Conservation (phyloP, 2,888 invertebrate genomes). For the Barypeithes pellucidus region DNA sequence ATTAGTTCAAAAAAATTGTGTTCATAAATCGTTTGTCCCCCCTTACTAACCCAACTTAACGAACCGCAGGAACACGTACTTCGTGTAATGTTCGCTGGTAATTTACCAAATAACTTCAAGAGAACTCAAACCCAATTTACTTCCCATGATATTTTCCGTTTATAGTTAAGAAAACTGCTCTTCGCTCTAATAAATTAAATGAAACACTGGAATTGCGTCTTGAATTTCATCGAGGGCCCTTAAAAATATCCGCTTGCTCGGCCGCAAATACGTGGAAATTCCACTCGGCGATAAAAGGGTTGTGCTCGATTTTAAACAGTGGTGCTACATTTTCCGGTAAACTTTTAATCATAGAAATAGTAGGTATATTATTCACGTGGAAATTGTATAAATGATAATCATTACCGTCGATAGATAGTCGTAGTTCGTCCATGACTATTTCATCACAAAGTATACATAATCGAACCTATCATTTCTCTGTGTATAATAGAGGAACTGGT, state of each 20-base stretch:
- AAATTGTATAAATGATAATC: no score
- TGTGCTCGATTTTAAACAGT: constrained; percentile 3
- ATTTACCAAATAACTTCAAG: constrained; percentile 1
- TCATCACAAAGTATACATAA: no score
- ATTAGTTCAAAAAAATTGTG: background rate
- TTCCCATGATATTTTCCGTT: constrained; percentile 1
- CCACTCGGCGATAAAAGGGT: constrained; percentile 27
- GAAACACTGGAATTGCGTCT: background rate
- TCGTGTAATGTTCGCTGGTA: background rate
- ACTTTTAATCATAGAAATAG: background rate
- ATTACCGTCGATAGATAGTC: no score
- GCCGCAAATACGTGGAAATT: constrained; percentile 28
- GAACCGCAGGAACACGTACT: background rate
- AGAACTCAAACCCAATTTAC: background rate
- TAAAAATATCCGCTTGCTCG: constrained; percentile 33
- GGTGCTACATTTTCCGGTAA: background rate
- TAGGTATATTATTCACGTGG: no score
- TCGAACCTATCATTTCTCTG: no score
- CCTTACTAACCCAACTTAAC: background rate
- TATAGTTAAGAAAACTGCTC: constrained; percentile 1
- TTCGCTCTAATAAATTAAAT: constrained; percentile 22
- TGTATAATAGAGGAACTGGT: no score
- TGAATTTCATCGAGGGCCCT: constrained; percentile 30
- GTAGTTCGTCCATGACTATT: no score
- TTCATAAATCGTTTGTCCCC: background rate